Conservation (phyloP, 2,888 invertebrate genomes). For the Drosophila lutescens region DNA sequence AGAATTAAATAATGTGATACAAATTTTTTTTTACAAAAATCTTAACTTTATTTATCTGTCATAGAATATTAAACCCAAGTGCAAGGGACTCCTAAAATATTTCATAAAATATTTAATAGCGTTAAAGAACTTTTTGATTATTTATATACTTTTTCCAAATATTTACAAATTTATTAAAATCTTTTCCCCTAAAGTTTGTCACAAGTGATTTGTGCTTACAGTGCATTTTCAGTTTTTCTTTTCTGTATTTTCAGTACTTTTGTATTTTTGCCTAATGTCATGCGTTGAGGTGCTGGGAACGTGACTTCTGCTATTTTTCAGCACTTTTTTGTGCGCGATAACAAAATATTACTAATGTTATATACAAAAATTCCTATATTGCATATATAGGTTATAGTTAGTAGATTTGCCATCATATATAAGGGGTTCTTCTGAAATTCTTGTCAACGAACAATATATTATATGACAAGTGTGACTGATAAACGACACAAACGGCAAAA, state of each 20-base stretch:
- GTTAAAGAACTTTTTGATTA: too few relatives aligned
- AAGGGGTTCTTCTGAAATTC: background rate
- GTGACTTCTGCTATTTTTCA: slow-evolving; percentile 43
- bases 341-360: slow-evolving; percentile 1
- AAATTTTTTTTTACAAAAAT: too few relatives aligned
- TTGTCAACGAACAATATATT: background rate
- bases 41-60: too few relatives aligned
- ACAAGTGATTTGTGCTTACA: background rate
- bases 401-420: background rate
- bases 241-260: slow-evolving; percentile 3
- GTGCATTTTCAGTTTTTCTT: background rate
- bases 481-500: slow-evolving; percentile 11
- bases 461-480: slow-evolving; percentile 34
- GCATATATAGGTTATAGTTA: background rate
- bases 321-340: slow-evolving; percentile 20
- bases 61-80: too few relatives aligned
- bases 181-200: background rate
- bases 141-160: too few relatives aligned
- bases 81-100: too few relatives aligned
- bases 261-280: slow-evolving; percentile 30
- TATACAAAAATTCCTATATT: background rate
- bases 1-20: too few relatives aligned
- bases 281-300: slow-evolving; percentile 41
- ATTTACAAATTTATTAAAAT: background rate
- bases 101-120: background rate